Evolutionary conservation across 2,797 vertebrate species (phyloP), one percentile per base, ranked within the genome.

Genomic region (Erithacus rubecula): DNA sequence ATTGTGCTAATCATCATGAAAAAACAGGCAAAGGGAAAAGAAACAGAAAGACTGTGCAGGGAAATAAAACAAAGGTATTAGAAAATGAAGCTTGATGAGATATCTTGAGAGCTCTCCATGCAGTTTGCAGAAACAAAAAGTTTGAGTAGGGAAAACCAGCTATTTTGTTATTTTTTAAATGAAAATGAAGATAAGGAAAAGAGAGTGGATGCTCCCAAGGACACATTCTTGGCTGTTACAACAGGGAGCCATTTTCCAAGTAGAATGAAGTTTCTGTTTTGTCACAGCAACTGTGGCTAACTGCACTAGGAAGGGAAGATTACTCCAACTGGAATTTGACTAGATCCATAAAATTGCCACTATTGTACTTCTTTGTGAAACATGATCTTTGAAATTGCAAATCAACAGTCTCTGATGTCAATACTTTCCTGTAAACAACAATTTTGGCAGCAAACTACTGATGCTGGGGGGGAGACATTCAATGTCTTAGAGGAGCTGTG

Each of bases 1-100:
- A 30, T 21, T 27, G 21, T 32, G 27, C 39, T 96, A 78, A 95
- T 79, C 29, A 3, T 36, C 11, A 7, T 7, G 74, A 69, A 52
- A 34, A 82, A 91, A 65, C 6, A 53, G 26, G 39, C n/a, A 24
- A 87, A 69, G n/a, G 47, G 65, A 89, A 83, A 92, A 82, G 43
- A 80, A 82, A 41, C 1, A 13, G 47, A 92, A 91, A 71, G 58
- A 17, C 32, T 75, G 41, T 36, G 72, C 43, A 83, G 86, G 69
- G 87, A 88, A 94, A 78, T 95, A 82, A 76, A 93, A 49, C 63
- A 81, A 88, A 94, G 83, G 67, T 86, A 74, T 59, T 79, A 64
- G 68, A 53, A 86, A 86, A 72, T 15, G 15, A 88, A 78, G 53
- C 64, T 75, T 81, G 74, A 80, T 82, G 71, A 95, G 52, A 20